Base-by-base conservation (phyloP, 2,888 invertebrate species). In the Epirrita christyi region DNA sequence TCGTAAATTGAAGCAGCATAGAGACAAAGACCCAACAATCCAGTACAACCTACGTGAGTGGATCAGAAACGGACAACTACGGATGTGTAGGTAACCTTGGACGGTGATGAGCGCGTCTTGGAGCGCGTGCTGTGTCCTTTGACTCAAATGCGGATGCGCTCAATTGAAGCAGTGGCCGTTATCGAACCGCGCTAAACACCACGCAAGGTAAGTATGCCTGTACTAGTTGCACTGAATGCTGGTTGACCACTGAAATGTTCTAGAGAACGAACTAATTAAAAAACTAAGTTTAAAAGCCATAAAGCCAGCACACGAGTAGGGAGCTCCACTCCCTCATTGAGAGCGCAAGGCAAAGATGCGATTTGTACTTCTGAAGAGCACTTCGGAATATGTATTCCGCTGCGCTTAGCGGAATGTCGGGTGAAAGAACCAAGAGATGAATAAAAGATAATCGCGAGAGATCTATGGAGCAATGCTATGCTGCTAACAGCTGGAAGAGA, bases 121-220 rank as follows among this genome's bases (percentile, higher is more conserved):
- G 72, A 85, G 81, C 86, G 85, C 84, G 84, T 84, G 88, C 85
- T 85, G 79, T 81, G 90, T 88, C 89, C 86, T 89, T 85, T 88
- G 81, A 80, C 79, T 83, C 82, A 90, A 91, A 89, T 90, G 89
- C 91, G 91, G 91, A 92, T 91, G 89, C 83, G 79, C 67, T 83
- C 91, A 91, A 91, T 91, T 92, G 89, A 71, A 76, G 78, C 78
- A 76, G 71, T 76, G 80, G 80, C 83, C 80, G 86, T 81, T 85
- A 89, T 88, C 85, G 86, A 89, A 88, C 82, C 78, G 88, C 89
- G 88, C 81, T 88, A 88, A 91, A 89, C 89, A 88, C 80, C 79
- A 76, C 72, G 81, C 87, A 85, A 88, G 86, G 86, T 79, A 77
- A 68, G 60, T 59, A 41, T 42, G 51, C 71, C 67, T 67, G 67